phyloP scores from a whole-genome alignment of 2,113 vertebrate species.

The Bombycilla garrulus region DNA sequence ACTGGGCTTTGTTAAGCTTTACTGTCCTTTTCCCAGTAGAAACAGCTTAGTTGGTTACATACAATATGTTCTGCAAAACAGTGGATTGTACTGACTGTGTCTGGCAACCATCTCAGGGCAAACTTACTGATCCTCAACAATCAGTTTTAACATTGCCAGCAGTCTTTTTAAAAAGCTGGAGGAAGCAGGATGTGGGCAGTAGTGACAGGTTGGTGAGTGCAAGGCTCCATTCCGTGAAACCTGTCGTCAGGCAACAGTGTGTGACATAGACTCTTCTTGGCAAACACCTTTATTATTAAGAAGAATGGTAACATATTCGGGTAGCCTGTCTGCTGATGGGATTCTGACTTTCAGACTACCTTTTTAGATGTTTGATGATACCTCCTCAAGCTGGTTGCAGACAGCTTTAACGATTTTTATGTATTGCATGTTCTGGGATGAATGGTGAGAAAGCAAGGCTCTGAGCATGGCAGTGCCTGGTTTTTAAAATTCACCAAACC shows the following conservation, averaged over 20 bases:
- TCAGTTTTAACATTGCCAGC: not conserved
- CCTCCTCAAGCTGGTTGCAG: not conserved
- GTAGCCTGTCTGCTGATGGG: not conserved
- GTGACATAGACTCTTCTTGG: accelerated
- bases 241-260: not conserved
- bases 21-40: not conserved
- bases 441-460: not conserved
- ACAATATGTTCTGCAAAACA: not conserved
- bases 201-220: not conserved
- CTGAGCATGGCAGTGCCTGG: not conserved
- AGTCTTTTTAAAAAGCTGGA: not conserved
- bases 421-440: not conserved
- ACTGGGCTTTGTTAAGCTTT: not conserved
- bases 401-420: not conserved
- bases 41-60: not conserved
- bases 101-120: not conserved
- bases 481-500: not conserved
- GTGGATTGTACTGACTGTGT: not conserved
- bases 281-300: not conserved
- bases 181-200: not conserved
- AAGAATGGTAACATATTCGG: not conserved
- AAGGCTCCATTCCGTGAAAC: not conserved
- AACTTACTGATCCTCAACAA: not conserved
- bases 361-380: not conserved
- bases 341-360: not conserved